Conservation (phyloP, 2,797 vertebrate species). For the Macroramphosus scolopax region DNA sequence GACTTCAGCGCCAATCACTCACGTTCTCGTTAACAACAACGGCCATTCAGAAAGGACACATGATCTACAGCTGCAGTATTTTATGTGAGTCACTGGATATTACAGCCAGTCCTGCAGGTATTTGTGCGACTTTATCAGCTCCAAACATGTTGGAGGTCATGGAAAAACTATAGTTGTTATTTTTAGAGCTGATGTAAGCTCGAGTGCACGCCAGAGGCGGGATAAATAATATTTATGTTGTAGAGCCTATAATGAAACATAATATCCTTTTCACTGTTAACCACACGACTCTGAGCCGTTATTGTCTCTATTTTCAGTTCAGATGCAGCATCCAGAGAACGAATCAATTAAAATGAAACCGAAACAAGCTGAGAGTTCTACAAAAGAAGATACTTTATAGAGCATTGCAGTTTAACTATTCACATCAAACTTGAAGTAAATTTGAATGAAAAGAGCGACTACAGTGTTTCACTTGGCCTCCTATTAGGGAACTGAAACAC, state of each 20-base stretch:
- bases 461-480: slow-evolving; percentile 20
- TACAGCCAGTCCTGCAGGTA: slow-evolving; percentile 41
- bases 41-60: slow-evolving; percentile 7
- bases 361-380: too few species aligned
- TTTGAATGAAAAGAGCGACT: slow-evolving; percentile 7
- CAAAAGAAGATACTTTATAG: too few species aligned
- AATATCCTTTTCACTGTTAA: slow-evolving; percentile 47
- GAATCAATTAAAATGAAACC: too few species aligned
- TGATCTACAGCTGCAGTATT: slow-evolving; percentile 35
- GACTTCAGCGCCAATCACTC: too few species aligned
- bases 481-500: slow-evolving; percentile 27
- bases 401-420: too few species aligned
- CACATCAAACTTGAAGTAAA: too few species aligned
- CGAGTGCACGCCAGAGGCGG: slow-evolving; percentile 23
- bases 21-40: too few species aligned
- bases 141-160: slow-evolving; percentile 54
- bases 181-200: slow-evolving; percentile 64
- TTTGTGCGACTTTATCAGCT: slow-evolving; percentile 58
- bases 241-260: slow-evolving; percentile 48
- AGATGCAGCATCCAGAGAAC: slow-evolving; percentile 9
- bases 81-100: slow-evolving; percentile 45
- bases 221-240: slow-evolving; percentile 52
- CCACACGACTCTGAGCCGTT: slow-evolving; percentile 13
- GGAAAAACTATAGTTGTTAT: slow-evolving; percentile 40
- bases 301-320: slow-evolving; percentile 22